Evolutionary conservation across 2,797 vertebrate genomes (phyloP), one percentile per base, ranked within the genome.

Genomic region (Tragelaphus oryx): DNA sequence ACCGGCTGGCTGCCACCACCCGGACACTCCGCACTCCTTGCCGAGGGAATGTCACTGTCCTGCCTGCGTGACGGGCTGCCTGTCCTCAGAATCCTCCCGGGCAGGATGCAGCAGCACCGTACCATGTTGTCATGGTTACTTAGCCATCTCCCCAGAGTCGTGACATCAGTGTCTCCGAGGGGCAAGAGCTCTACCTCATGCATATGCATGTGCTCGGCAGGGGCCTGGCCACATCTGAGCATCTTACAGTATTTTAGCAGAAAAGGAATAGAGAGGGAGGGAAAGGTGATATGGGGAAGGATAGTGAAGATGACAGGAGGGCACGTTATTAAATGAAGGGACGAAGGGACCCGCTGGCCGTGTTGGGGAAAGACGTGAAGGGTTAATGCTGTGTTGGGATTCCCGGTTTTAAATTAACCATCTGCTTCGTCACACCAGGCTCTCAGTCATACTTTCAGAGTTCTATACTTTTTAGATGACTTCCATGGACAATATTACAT

Each of bases 121-220:
- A 96, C 97, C 88, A 80, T 2, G 98, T 98, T 99, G 98, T 98
- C 98, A 99, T 98, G 98, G 98, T 98, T 98, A 98, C 98, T 98
- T 97, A 98, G 96, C 96, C 97, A 97, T 97, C 97, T 98, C 98
- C 98, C 98, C 95, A 96, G 98, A 98, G 98, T 98, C 97, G 95
- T 98, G 98, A 98, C 98, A 98, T 98, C 98, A 97, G 95, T 97
- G 98, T 98, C 98, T 98, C 98, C 0, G 95, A 98, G 98, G 98
- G 98, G 97, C 98, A 96, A 30, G 98, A 97, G 98, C 98, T 98
- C 97, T 89, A 95, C 95, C 97, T 98, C 98, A 98, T 98, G 97
- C 97, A 98, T 98, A 98, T 98, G 96, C 95, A 98, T 98, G 94
- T 93, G 91, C 96, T 96, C 97, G 75, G 97, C 98, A 98, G 98